Evolutionary conservation across 2,888 invertebrate genomes (phyloP), one percentile per base, ranked within the genome.

Genomic region (Fragum whitleyi): DNA sequence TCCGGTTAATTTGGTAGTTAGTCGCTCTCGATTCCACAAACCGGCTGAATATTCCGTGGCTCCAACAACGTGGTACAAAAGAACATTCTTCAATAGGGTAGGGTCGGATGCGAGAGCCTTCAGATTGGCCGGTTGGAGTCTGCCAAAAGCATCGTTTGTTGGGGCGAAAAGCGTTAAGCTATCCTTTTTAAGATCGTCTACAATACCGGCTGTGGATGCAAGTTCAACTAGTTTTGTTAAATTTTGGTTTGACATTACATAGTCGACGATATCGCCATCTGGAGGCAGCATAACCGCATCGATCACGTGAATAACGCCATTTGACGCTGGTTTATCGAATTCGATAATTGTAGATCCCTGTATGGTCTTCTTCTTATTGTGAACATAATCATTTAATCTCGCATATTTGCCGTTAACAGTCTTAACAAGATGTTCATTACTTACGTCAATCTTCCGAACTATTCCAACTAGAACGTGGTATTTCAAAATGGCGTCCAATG

Each of bases 41-140:
- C 87, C 86, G 0, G 70, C 74, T n/a, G 87, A 85, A 68, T 77
- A 89, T 62, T 85, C 74, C 21, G 86, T 86, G 2, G 85, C 79
- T 9, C 59, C 77, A 28, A 88, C 85, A 53, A 89, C 88, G 47
- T 89, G 89, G 68, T 80, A 86, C n/a, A 74, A 75, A 39, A 89
- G 65, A n/a, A 87, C 65, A 11, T 75, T 85, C 72, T 61, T 51
- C 14, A 80, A 55, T n/a, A 73, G 23, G 9, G 68, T 21, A 16
- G 77, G 29, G 29, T 76, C 65, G 3, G 42, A 53, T 2, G 59
- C 36, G 6, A 80, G 29, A n/a, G 36, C 61, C 7, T n/a, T 9
- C 0, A 77, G n/a, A 19, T 36, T 28, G 29, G 36, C 53, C 23
- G 36, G 29, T 23, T 72, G 26, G 11, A 82, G 77, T 21, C 74